Conservation (phyloP, 2,797 vertebrate genomes). For the Orientallactaga sibirica region DNA sequence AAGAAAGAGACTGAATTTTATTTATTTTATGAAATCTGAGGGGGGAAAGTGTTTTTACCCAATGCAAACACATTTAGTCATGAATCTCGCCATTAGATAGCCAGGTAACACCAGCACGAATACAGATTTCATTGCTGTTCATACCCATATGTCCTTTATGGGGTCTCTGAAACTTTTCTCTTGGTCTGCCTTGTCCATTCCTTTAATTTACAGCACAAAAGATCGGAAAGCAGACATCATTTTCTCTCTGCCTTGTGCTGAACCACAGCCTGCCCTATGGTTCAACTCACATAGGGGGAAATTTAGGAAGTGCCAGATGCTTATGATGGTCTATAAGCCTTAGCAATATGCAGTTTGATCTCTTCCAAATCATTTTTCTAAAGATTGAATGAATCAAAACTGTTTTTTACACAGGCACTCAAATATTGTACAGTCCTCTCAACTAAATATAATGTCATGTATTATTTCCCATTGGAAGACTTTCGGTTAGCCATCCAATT, state of each 20-base stretch:
- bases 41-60: not conserved
- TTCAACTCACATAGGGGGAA: not conserved
- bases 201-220: not conserved
- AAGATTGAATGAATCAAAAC: slow-evolving; percentile 70
- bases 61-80: not conserved
- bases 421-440: slow-evolving; percentile 59
- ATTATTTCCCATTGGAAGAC: slow-evolving; percentile 71
- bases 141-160: not conserved
- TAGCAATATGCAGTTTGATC: slow-evolving; percentile 44
- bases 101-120: not conserved
- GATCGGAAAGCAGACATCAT: not conserved
- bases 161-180: not conserved
- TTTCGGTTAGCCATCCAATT: slow-evolving; percentile 68
- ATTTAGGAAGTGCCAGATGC: slow-evolving; percentile 1
- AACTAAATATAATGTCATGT: slow-evolving; percentile 54
- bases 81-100: not conserved
- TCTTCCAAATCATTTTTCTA: slow-evolving; percentile 70
- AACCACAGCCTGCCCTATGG: not conserved
- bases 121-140: not conserved
- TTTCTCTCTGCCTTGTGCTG: not conserved
- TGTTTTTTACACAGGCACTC: slow-evolving; percentile 53
- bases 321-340: slow-evolving; percentile 2
- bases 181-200: not conserved
- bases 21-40: not conserved
- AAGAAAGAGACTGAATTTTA: not conserved